Evolutionary conservation across 2,888 invertebrate species (phyloP).

Genomic region (Cecidostiba fungosa): DNA sequence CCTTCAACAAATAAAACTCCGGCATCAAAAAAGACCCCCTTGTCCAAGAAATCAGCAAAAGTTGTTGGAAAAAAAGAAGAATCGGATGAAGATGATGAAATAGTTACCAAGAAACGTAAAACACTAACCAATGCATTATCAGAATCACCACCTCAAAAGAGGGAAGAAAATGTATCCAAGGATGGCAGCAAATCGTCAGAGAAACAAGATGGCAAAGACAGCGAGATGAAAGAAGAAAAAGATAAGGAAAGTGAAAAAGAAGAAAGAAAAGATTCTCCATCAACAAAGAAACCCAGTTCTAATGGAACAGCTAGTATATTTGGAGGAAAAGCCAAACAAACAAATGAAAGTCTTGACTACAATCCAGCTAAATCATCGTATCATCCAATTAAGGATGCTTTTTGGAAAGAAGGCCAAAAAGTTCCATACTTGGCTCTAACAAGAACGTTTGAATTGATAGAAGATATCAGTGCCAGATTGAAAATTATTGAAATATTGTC

Average conservation of each 20-base stretch:
- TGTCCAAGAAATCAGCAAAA: slow-evolving; percentile 76
- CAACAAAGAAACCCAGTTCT: slow-evolving; percentile 42
- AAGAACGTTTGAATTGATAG: slow-evolving; percentile 94
- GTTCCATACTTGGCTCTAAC: slow-evolving; percentile 97
- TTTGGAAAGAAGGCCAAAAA: slow-evolving; percentile 88
- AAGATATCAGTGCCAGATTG: slow-evolving; percentile 90
- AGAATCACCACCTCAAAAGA: slow-evolving; percentile 68
- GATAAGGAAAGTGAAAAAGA: slow-evolving; percentile 63
- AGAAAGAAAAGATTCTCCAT: slow-evolving; percentile 62
- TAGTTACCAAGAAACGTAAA: background rate
- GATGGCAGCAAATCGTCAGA: slow-evolving; percentile 25
- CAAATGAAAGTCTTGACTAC: slow-evolving; percentile 80
- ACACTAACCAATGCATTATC: slow-evolving; percentile 49
- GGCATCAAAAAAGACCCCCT: slow-evolving; percentile 64
- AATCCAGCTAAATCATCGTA: slow-evolving; percentile 88
- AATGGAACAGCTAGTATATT: slow-evolving; percentile 39
- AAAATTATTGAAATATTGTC: slow-evolving; percentile 95
- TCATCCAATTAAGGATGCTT: slow-evolving; percentile 91
- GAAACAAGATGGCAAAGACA: slow-evolving; percentile 33
- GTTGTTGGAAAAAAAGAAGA: slow-evolving; percentile 76
- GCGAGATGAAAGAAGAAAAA: slow-evolving; percentile 51
- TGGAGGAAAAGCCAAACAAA: slow-evolving; percentile 68
- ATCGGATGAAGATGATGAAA: slow-evolving; percentile 67
- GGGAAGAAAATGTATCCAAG: slow-evolving; percentile 27
- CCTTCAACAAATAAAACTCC: slow-evolving; percentile 8